These are phyloP conservation scores for Phragmatobia fuliginosa DNA, from an alignment of 2,888 invertebrate species.

Conservation along the genomic window DNA sequence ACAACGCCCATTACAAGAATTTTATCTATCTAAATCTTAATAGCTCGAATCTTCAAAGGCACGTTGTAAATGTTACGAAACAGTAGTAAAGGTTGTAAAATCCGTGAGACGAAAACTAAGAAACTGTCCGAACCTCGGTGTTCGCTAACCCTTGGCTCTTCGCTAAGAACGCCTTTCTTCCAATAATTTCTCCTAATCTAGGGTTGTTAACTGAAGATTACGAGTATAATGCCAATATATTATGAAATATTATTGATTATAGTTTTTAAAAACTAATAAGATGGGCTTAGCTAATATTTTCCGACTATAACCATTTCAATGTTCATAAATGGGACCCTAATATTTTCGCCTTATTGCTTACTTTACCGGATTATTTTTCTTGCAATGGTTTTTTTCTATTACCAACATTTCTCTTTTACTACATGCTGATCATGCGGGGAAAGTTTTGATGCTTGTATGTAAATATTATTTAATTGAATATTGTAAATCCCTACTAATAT, in stretches of 20 bases:
- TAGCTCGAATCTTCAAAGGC: conserved; percentile 1
- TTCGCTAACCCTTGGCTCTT: conserved; percentile 54
- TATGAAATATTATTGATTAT: background rate
- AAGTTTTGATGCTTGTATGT: too few relatives aligned
- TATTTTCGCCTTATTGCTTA: background rate
- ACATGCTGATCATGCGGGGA: too few relatives aligned
- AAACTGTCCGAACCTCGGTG: conserved; percentile 23
- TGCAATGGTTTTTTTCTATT: background rate
- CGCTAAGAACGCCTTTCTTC: conserved; percentile 41
- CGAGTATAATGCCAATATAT: background rate
- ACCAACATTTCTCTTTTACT: background rate
- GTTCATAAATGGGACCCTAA: background rate
- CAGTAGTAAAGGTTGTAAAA: conserved; percentile 31
- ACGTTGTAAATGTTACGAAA: conserved; percentile 37
- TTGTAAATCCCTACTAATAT: too few relatives aligned
- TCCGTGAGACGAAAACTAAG: conserved; percentile 8
- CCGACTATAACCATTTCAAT: background rate
- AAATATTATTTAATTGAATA: too few relatives aligned
- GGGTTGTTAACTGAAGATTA: background rate
- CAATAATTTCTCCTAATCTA: conserved; percentile 37
- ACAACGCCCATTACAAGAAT: conserved; percentile 10
- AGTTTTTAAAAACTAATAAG: background rate
- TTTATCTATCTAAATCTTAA: conserved; percentile 10
- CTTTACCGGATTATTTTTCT: background rate
- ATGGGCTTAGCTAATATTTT: background rate